Evolutionary conservation across 2,113 vertebrate species (phyloP).

Genomic region (Pelobates fuscus): DNA sequence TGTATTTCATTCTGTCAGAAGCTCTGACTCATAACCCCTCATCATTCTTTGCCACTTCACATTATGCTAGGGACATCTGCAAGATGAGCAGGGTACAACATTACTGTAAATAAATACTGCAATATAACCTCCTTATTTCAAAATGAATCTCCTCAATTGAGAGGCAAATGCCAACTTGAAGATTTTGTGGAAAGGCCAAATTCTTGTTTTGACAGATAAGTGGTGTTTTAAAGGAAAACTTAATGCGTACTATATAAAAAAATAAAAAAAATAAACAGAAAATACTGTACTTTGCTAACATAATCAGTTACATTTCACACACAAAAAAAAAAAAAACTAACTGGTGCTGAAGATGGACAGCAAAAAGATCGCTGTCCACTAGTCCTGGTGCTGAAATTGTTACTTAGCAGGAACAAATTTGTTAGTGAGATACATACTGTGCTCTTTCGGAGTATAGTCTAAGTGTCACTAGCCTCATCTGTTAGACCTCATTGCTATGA

Average conservation of each 20-base stretch:
- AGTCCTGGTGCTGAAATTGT: not conserved
- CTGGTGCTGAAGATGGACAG: not conserved
- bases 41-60: conserved; percentile 44
- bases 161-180: conserved; percentile 12
- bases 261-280: too few relatives aligned
- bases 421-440: conserved; percentile 3
- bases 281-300: too few relatives aligned
- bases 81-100: conserved; percentile 16
- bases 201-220: not conserved
- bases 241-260: not conserved
- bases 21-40: conserved; percentile 29
- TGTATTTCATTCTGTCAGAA: conserved; percentile 43
- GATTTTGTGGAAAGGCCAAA: not conserved
- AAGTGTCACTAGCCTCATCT: conserved; percentile 33
- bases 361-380: not conserved
- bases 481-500: conserved; percentile 27
- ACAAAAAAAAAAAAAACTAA: too few relatives aligned
- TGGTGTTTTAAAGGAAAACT: not conserved
- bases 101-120: conserved; percentile 27
- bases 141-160: not conserved
- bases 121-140: conserved; percentile 1
- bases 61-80: conserved; percentile 30
- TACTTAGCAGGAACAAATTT: conserved; percentile 1
- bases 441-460: conserved; percentile 1
- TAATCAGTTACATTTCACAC: too few relatives aligned